Base-by-base conservation (phyloP, 2,888 invertebrate species). In the Drosophila recens region DNA sequence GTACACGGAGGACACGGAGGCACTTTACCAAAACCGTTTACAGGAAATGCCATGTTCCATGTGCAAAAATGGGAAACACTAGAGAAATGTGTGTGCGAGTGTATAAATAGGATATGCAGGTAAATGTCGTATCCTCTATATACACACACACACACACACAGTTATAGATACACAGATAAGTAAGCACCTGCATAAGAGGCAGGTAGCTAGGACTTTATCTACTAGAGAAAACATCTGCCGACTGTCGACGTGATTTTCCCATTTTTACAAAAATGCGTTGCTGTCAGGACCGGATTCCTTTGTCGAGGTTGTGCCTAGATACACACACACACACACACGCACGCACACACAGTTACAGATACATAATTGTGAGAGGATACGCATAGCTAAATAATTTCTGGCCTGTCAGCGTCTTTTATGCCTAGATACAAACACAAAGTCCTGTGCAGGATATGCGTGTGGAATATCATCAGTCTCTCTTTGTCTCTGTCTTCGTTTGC, bases 41-140 rank as follows among this genome's bases (percentile, higher is more conserved):
- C 82, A 85, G 84, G 86, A 85, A 84, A 84, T 79, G 69, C 76
- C 56, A 71, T 82, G 74, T 76, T 59, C 66, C 70, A 67, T 75
- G 75, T 82, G 78, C 82, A 71, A 73, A 83, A 57, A 65, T 42
- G 46, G 51, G 42, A 67, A 67, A 51, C 72, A 72, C 77, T 75
- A 77, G 67, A 69, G 68, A 75, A 67, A 67, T 79, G 27, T 27
- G 27, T 27, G 27, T 27, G 27, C 20, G 20, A 20, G 17, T 17
- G 51, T 86, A 69, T 80, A 79, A 78, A 79, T 79, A 72, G 78
- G 68, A 87, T 80, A 82, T 85, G 83, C 85, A 87, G 87, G 87
- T 85, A 87, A 67, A 67, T 57, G 64, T 65, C 15, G 63, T 69
- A 40, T 72, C 65, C 77, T 61, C 45, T 33, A 9, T 54, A 61